A percentile compares a stretch with the other conserved stretches of the same genome.
These are phyloP conservation scores for Yponomeuta cagnagella DNA, from an alignment of 2,888 invertebrate genomes.

Conservation along the genomic window DNA sequence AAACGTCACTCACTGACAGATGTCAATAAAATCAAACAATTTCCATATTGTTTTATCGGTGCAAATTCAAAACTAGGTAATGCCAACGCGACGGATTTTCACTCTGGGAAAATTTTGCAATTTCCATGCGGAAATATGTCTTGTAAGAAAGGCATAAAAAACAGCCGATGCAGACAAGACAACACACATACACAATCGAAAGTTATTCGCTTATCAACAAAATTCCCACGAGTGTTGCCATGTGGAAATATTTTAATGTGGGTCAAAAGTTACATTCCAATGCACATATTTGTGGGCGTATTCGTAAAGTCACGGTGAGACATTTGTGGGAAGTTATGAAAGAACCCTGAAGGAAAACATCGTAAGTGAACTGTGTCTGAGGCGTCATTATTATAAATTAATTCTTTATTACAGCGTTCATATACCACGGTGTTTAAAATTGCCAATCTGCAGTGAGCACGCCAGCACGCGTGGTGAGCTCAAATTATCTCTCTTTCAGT, in stretches of 20 bases:
- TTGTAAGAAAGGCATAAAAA: slow-evolving; percentile 44
- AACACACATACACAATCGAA: slow-evolving; percentile 46
- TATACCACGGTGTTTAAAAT: too few relatives aligned
- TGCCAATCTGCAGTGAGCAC: too few relatives aligned
- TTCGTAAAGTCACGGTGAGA: too few relatives aligned
- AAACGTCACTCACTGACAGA: slow-evolving; percentile 68
- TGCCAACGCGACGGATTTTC: slow-evolving; percentile 20
- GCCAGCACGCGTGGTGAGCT: too few relatives aligned
- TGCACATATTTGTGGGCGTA: slow-evolving; percentile 23
- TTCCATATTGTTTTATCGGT: slow-evolving; percentile 38
- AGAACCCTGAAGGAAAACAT: too few relatives aligned
- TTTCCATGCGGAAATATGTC: slow-evolving; percentile 39
- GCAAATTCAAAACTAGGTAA: not conserved
- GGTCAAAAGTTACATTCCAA: slow-evolving; percentile 41
- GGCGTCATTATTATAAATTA: too few relatives aligned
- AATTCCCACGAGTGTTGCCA: slow-evolving; percentile 62
- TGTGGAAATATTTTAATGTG: slow-evolving; percentile 38
- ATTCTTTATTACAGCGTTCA: too few relatives aligned
- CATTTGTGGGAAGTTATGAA: too few relatives aligned
- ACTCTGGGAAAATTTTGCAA: slow-evolving; percentile 28
- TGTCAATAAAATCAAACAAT: slow-evolving; percentile 37
- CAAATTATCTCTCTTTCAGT: too few relatives aligned
- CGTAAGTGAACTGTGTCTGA: too few relatives aligned
- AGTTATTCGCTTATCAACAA: slow-evolving; percentile 44
- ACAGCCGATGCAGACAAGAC: slow-evolving; percentile 28